Evolutionary conservation across 2,113 vertebrate genomes (phyloP), one percentile per base, ranked within the genome.

Genomic region (Muscicapa adusta): DNA sequence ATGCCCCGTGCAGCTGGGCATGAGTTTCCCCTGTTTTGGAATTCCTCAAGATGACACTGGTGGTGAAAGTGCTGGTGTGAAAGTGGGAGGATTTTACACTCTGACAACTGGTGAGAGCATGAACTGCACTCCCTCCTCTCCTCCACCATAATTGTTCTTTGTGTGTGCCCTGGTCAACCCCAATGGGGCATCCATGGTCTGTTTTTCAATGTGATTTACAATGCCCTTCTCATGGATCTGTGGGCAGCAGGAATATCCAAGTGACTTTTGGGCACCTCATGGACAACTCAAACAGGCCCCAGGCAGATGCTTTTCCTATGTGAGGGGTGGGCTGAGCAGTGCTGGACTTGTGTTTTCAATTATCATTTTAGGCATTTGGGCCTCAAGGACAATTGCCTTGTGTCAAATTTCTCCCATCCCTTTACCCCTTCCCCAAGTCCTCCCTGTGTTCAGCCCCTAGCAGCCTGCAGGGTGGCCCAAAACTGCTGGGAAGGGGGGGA

Each of bases 41-140:
- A n/a, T 26, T 34, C 16, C 42, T 78, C 10, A 12, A 51, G 11
- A 29, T 51, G 34, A 20, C 12, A 31, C 3, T 25, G 53, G 7
- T n/a, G n/a, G n/a, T n/a, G n/a, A n/a, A n/a, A n/a, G n/a, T n/a
- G n/a, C 70, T 67, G 18, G 5, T 57, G 9, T 68, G 36, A 2
- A 75, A 54, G 57, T 50, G 25, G 17, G 40, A 19, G 67, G 45
- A 26, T 74, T 74, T 88, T 67, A 14, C 42, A 53, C 18, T 13
- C 14, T 38, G 25, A 31, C 25, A 66, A 50, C 19, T 0, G 0
- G 5, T 38, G 42, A 45, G 31, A 80, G 13, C 7, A 5, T 36
- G 29, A 93, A 26, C 24, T 43, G 14, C 20, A 2, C 26, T 40
- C n/a, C 10, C 3, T 58, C 7, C 26, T 74, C 9, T 76, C 8